Base-by-base conservation (phyloP, 1,140 invertebrate genomes). In the Drosophila takahashii region DNA sequence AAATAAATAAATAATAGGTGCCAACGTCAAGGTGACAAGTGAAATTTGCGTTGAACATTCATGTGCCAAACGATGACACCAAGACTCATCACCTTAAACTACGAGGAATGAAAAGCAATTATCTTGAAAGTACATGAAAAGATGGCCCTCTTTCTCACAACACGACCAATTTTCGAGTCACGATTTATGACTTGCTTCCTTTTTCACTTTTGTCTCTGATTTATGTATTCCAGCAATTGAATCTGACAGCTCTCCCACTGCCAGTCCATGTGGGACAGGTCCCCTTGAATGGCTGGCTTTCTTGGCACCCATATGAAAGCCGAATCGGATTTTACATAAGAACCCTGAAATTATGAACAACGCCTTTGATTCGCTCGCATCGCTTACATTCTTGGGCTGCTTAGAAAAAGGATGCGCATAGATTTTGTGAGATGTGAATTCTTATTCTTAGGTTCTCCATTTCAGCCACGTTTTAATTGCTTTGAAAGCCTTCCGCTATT, bases 401-500 rank as follows among this genome's bases (percentile, higher is more conserved):
- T 56, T 8, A 39, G 50, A 47, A 47, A 50, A 69, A 47, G 50
- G 64, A 69, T 70, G 69, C 32, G 66, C 41, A 70, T 45, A 70
- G 41, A 70, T 56, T 56, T 69, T 15, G 11, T 11, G 26, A 16
- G 32, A 32, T n/a, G 32, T 6, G 50, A 34, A 37, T 67, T 52
- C 36, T 4, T 10, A 11, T 16, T 32, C 32, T 22, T 22, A 27
- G 27, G 16, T 50, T 41, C 48, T 69, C 26, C 32, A 37, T 56
- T 51, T 36, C 34, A 27, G 26, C 41, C 45, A 69, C 41, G 41
- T 47, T 70, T 70, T 64, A 56, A 70, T 70, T 70, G 48, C 32
- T 54, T 22, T 41, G 51, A 70, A 70, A 70, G 64, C 66, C 69
- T 69, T 70, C 18, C 64, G 27, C 50, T 56, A 32, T 37, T 66